Evolutionary conservation across 2,888 invertebrate species (phyloP).

Genomic region (Hydrotaea diabolus): DNA sequence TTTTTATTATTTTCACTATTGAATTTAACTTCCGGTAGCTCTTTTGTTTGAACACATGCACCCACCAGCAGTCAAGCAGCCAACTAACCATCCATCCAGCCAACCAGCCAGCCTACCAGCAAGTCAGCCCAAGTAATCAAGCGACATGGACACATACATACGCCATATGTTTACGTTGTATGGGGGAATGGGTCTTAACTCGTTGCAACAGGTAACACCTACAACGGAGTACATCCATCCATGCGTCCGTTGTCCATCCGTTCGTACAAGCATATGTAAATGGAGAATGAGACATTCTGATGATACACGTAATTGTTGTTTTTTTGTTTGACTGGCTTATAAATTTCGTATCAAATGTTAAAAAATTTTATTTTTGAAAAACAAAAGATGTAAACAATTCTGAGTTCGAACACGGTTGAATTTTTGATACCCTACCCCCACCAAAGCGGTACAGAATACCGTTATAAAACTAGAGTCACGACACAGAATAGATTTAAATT

Average conservation of each 20-base stretch:
- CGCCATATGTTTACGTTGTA: background rate
- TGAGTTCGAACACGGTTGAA: no score
- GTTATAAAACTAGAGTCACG: no score
- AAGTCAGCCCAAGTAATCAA: background rate
- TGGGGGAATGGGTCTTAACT: background rate
- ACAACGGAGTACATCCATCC: conserved; percentile 1
- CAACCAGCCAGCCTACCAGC: background rate
- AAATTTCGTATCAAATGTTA: conserved; percentile 4
- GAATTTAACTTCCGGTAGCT: conserved; percentile 45
- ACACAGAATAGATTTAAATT: no score
- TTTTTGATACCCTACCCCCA: no score
- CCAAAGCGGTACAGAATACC: no score
- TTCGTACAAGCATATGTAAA: conserved; percentile 1
- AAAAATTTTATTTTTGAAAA: background rate
- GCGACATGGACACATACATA: background rate
- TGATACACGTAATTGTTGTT: no score
- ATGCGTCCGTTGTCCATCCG: background rate
- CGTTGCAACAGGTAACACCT: conserved; percentile 29
- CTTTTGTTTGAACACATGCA: conserved; percentile 34
- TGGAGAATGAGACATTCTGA: background rate
- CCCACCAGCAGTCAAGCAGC: background rate
- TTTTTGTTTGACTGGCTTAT: background rate
- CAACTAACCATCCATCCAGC: background rate
- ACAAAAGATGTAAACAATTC: background rate
- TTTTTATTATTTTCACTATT: conserved; percentile 32